Evolutionary conservation across 2,113 vertebrate species (phyloP), one percentile per base, ranked within the genome.

Genomic region (Rafetus swinhoei): DNA sequence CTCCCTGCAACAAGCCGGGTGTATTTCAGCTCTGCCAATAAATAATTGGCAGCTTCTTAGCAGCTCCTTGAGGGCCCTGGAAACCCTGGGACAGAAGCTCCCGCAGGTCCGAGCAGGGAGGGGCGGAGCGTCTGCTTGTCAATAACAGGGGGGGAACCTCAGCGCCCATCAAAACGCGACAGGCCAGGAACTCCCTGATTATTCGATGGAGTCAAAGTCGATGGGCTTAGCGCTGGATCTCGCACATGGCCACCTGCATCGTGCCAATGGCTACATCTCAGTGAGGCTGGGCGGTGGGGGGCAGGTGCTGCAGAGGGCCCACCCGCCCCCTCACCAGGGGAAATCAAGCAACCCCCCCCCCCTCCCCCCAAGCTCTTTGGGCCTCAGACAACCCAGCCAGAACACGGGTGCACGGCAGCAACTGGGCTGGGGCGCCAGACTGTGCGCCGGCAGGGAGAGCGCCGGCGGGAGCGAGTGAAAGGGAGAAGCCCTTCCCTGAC

Each of bases 41-140:
- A 93, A 85, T 95, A 96, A 97, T 88, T 96, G 94, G 94, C 94
- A 96, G 94, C 92, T 97, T 92, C 59, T 93, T 94, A 96, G 69
- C n/a, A 93, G 92, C 95, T 96, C 82, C 12, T 93, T 74, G 85
- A 94, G 95, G 92, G 57, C 52, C 90, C 93, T 85, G 56, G 90
- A 95, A 92, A 93, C 93, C 4, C 39, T 54, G 57, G 2, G 3
- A 45, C 60, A 85, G 94, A 84, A 90, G 90, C 56, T 57, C 86
- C 86, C 62, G 39, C 86, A 29, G 84, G 89, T 62, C 59, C 35
- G 1, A 2, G 45, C 18, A 72, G 53, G 62, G 55, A 72, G 91
- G 15, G 87, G 85, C 87, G 35, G 62, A 53, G 87, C 14, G 0
- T 86, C 94, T 84, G 81, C 87, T 91, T 76, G 79, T 57, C 88